Conservation (phyloP, 2,113 vertebrate genomes). For the Pomatostomus ruficeps region DNA sequence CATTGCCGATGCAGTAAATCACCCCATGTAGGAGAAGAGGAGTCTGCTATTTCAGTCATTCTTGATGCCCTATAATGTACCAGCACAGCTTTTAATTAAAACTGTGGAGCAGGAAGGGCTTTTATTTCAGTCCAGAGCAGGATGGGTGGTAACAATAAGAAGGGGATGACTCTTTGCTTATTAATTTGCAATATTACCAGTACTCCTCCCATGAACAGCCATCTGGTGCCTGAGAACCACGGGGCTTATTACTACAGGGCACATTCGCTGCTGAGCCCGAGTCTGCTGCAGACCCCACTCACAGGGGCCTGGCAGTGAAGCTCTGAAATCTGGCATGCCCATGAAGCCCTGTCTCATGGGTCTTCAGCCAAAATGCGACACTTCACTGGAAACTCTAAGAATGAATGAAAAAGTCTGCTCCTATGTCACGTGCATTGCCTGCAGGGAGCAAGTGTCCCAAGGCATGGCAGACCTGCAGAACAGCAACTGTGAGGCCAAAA, state of each 20-base stretch:
- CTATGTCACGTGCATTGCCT: rapidly evolving
- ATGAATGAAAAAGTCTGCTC: neutral
- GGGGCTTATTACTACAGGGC: neutral
- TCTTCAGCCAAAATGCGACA: neutral
- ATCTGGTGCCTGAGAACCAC: neutral
- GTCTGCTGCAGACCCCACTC: neutral
- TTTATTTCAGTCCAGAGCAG: neutral
- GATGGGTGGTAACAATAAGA: neutral
- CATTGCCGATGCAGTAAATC: neutral
- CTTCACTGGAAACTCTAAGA: neutral
- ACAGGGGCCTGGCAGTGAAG: neutral
- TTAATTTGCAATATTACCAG: neutral
- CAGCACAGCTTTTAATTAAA: conserved; percentile 4
- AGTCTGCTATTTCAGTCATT: neutral
- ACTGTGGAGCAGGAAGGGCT: neutral
- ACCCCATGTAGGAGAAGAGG: neutral
- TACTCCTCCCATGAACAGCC: neutral
- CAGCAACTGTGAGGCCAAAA: neutral
- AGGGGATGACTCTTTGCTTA: neutral
- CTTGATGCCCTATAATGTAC: neutral
- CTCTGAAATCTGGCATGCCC: neutral
- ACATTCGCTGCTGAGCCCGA: rapidly evolving
- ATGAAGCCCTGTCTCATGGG: rapidly evolving
- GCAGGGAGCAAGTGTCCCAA: neutral
- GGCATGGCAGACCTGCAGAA: neutral